Base-by-base conservation (phyloP, 2,113 vertebrate genomes). In the Etia nguti region DNA sequence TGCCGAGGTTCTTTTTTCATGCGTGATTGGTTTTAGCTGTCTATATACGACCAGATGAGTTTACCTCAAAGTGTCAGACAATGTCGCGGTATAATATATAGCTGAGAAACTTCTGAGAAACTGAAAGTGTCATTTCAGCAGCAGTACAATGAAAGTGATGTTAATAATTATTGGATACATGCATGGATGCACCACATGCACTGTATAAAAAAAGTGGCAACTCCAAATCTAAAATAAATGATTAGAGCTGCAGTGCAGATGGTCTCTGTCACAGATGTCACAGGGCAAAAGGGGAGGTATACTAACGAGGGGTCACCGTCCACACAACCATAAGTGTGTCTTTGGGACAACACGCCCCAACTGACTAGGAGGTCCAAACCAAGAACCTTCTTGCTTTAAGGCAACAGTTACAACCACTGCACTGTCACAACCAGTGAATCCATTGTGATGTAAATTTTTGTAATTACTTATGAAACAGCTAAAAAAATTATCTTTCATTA, bases 11-110 rank as follows among this genome's bases (percentile, higher is more conserved):
- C 84, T 86, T 89, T 38, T 83, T 29, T 85, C 57, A 73, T 57
- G 84, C 82, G 55, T 85, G 82, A 82, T 80, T 81, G 75, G 88
- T 24, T 62, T 85, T 79, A 73, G 84, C 55, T 82, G 81, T 79
- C 62, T 68, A 54, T 31, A 16, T 34, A 92, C 75, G 81, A 82
- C 62, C 84, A 79, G 80, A 86, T 84, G 83, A 84, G 60, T 84
- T 88, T 84, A 70, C 56, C 43, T 81, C 59, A 77, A 38, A 65
- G 77, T 79, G 46, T 68, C 60, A n/a, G 82, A 26, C 20, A 4
- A 12, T 65, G 56, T 34, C 57, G 26, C 60, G 16, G 9, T 16
- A 13, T 55, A 81, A 50, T 81, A 48, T 15, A 8, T 84, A 75
- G 36, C 46, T 57, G 57, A 81, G 68, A 31, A 80, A 52, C 65